Base-by-base conservation (phyloP, 2,113 vertebrate genomes). In the Polypterus senegalus region DNA sequence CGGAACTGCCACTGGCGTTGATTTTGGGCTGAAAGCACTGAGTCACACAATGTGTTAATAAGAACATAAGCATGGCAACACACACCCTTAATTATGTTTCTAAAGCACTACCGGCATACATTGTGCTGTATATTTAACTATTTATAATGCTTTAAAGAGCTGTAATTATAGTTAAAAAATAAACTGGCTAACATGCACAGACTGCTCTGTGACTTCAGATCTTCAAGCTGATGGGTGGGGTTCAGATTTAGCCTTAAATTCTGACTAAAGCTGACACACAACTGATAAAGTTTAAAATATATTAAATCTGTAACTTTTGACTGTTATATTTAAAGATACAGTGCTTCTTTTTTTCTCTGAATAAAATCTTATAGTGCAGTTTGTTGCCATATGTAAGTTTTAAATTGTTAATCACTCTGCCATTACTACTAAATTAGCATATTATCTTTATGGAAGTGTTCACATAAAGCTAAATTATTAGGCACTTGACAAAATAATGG, bases 131-230 rank as follows among this genome's bases (percentile, higher is more conserved):
- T 55, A 55, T 55, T 55, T 55, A 55, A 3, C 56, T 58, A 7
- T 5, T 27, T 58, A 58, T 7, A 58, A 58, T 58, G 3, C 4
- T 11, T 9, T 43, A 8, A 43, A 1, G 9, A 43, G 56, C 7
- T 58, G 56, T 58, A 58, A 58, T 58, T 58, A 58, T 45, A 58
- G 56, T 58, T 58, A 58, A 3, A 58, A 58, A 58, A 58, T 3
- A 58, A 58, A 58, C 56, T 58, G 43, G 27, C 56, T 45, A 45
- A 44, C 4, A 58, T 43, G 56, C 56, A 58, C 4, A 58, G 56
- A 45, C n/a, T 45, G 9, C 9, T 11, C 10, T 55, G 54, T 10
- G 9, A 58, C 56, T 5, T 58, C 6, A 58, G 27, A 58, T 58
- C 56, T 3, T 58, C 5, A 8, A 58, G 27, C 46, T 43, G 27